Evolutionary conservation across 2,113 vertebrate genomes (phyloP).

Genomic region (Platichthys flesus): DNA sequence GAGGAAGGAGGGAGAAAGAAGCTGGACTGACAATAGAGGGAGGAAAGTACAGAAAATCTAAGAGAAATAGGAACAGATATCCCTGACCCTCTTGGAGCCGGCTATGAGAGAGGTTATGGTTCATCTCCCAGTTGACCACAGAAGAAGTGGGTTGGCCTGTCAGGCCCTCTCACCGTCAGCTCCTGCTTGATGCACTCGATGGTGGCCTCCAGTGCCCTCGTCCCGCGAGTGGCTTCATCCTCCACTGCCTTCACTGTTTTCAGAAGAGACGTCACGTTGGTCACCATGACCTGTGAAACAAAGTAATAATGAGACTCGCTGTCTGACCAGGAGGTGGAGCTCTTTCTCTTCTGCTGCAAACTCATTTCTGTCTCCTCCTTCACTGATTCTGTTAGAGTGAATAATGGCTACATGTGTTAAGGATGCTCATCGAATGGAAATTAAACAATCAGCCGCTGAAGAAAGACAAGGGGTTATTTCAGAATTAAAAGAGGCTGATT

Average conservation of each 20-base stretch:
- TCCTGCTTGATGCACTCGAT: slow-evolving; percentile 99
- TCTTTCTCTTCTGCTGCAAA: slow-evolving; percentile 43
- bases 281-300: slow-evolving; percentile 94
- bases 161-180: slow-evolving; percentile 87
- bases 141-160: slow-evolving; percentile 35
- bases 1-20: slow-evolving; percentile 25
- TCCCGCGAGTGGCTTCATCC: slow-evolving; percentile 97
- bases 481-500: slow-evolving; percentile 12
- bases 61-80: slow-evolving; percentile 60
- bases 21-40: slow-evolving; percentile 43
- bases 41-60: slow-evolving; percentile 11
- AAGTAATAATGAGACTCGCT: slow-evolving; percentile 22
- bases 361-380: background rate
- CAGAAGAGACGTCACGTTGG: slow-evolving; percentile 97
- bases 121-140: slow-evolving; percentile 32
- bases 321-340: slow-evolving; percentile 68
- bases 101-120: slow-evolving; percentile 34
- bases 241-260: slow-evolving; percentile 99
- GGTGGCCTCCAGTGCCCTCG: slow-evolving; percentile 95
- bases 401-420: slow-evolving; percentile 11
- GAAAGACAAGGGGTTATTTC: slow-evolving; percentile 22
- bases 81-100: slow-evolving; percentile 27
- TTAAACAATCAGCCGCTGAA: background rate
- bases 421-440: slow-evolving; percentile 27
- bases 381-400: slow-evolving; percentile 15